phyloP scores from a whole-genome alignment of 2,113 vertebrate genomes.

The Gasterosteus aculeatus region DNA sequence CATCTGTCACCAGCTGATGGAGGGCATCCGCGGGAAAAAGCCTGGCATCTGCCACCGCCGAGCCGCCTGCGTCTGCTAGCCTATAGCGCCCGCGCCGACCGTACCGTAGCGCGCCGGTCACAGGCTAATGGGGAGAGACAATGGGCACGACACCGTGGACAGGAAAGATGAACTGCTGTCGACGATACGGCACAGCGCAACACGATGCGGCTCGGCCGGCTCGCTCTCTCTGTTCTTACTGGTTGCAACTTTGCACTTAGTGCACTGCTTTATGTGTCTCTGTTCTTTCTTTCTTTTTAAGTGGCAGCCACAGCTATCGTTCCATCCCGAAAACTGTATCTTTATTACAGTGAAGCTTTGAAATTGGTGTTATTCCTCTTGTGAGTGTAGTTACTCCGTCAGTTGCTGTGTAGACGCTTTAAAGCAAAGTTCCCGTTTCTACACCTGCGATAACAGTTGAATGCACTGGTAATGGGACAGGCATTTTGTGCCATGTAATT shows the following conservation, averaged over 20 bases:
- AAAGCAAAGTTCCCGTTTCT: background rate
- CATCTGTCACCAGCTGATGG: slow-evolving; percentile 84
- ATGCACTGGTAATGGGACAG: background rate
- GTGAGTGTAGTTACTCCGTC: slow-evolving; percentile 9
- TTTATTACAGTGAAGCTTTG: slow-evolving; percentile 13
- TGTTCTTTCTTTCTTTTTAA: background rate
- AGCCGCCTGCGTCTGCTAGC: slow-evolving; percentile 71
- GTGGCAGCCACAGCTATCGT: slow-evolving; percentile 6
- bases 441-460: background rate
- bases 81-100: slow-evolving; percentile 32
- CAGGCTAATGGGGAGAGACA: slow-evolving; percentile 81
- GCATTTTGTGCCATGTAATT: slow-evolving; percentile 22
- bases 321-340: slow-evolving; percentile 28
- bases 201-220: slow-evolving; percentile 36
- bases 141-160: slow-evolving; percentile 67
- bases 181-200: slow-evolving; percentile 49
- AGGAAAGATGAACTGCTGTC: slow-evolving; percentile 74
- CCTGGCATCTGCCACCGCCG: slow-evolving; percentile 80
- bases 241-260: slow-evolving; percentile 39
- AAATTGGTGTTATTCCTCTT: slow-evolving; percentile 25
- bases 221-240: slow-evolving; percentile 28
- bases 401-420: background rate
- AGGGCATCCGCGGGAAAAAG: slow-evolving; percentile 77
- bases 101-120: slow-evolving; percentile 50
- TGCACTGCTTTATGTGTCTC: slow-evolving; percentile 15